Evolutionary conservation across 2,113 vertebrate species (phyloP).

Genomic region (Xenus cinereus): DNA sequence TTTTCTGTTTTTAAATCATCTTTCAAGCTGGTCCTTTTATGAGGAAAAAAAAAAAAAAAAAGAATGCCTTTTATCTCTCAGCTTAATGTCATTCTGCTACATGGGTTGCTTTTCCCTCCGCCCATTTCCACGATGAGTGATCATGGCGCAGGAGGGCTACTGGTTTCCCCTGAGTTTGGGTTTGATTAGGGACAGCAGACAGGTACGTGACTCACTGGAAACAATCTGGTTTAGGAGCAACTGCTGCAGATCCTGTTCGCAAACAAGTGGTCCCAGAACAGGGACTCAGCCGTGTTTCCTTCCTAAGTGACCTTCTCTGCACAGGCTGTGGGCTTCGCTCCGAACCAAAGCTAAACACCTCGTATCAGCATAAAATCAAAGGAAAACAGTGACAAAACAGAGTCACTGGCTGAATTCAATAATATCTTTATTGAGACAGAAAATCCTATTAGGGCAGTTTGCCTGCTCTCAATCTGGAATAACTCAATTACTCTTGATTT

Average conservation of each 20-base stretch:
- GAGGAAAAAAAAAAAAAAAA: neutral
- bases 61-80: conserved; percentile 7
- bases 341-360: neutral
- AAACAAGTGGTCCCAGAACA: neutral
- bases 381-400: conserved; percentile 32
- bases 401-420: conserved; percentile 12
- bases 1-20: conserved; percentile 5
- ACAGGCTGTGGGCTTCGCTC: neutral
- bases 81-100: neutral
- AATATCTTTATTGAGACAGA: conserved; percentile 48
- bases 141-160: neutral
- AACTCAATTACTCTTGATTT: conserved; percentile 57
- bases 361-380: conserved; percentile 28
- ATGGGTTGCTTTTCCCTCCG: neutral
- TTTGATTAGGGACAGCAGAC: neutral
- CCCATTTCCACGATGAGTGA: neutral
- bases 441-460: conserved; percentile 18
- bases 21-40: neutral
- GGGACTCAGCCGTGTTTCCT: neutral
- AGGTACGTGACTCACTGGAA: neutral
- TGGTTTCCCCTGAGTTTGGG: neutral
- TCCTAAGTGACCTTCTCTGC: neutral
- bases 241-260: neutral
- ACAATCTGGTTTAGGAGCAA: neutral
- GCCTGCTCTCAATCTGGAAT: conserved; percentile 29